These are phyloP conservation scores for Notamacropus eugenii DNA, from an alignment of 2,797 vertebrate species.

Conservation along the genomic window DNA sequence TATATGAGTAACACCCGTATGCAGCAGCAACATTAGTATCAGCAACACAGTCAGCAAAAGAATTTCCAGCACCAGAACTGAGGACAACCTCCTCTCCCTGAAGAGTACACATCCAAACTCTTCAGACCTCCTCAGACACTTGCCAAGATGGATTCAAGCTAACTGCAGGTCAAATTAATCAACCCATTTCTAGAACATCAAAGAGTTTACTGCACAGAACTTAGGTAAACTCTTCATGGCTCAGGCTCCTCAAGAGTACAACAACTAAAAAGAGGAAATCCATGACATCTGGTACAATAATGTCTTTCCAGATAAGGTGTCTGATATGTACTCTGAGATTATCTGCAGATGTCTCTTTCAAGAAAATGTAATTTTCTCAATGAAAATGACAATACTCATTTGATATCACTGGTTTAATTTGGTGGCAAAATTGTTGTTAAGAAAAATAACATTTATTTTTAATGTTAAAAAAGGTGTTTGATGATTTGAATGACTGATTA, in stretches of 20 bases:
- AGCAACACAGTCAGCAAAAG: constrained; percentile 94
- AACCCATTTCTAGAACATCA: neutral
- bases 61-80: constrained; percentile 92
- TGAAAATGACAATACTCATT: neutral
- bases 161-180: constrained; percentile 65
- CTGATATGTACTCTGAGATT: neutral
- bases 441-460: neutral
- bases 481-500: neutral
- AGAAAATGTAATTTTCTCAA: neutral
- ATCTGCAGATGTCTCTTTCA: neutral
- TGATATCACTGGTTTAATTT: neutral
- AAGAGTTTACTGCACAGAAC: neutral
- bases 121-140: constrained; percentile 93
- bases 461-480: neutral
- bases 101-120: constrained; percentile 92
- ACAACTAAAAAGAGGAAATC: neutral
- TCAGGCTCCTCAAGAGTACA: no score
- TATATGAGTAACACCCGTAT: constrained; percentile 91
- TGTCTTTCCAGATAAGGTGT: neutral
- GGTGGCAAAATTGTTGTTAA: neutral
- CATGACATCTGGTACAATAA: neutral
- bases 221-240: no score
- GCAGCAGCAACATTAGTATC: constrained; percentile 94
- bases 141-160: constrained; percentile 87
- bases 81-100: constrained; percentile 88